Evolutionary conservation across 2,797 vertebrate species (phyloP), one percentile per base, ranked within the genome.

Genomic region (Hapalemur alaotrensis): DNA sequence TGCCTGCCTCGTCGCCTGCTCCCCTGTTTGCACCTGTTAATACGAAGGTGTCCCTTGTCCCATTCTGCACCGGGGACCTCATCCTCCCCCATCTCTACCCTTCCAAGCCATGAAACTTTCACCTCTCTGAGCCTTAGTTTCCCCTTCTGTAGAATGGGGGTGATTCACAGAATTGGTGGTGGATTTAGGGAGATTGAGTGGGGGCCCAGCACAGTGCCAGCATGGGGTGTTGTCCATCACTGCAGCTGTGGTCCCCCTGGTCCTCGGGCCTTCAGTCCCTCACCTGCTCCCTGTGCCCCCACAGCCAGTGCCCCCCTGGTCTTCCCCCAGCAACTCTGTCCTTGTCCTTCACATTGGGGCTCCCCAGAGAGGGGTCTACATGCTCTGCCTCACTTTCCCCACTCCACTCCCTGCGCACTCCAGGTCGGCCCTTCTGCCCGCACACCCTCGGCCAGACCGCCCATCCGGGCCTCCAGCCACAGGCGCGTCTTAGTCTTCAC

Each of bases 81-180:
- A 4, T 32, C 3, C 18, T 84, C 30, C 8, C 11, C 41, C 23
- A 23, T 23, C 73, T 43, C 50, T 20, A 30, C 50, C 41, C n/a
- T 81, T 54, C 43, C 79, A 20, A 0, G 1, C 52, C 5, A 6
- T 10, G 43, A 70, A 13, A 38, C 30, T 63, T 25, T 5, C 23
- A 4, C 46, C 30, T 32, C 54, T 54, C 72, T 5, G 65, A 75
- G 80, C 91, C 95, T 75, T 22, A 35, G 75, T 59, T 78, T 69
- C 50, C 61, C n/a, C 63, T 25, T 61, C 59, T n/a, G 63, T 6
- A 38, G 76, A 63, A 48, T 2, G 46, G 69, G 72, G 5, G 3
- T 1, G 50, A 30, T 12, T 15, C 3, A 7, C 8, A 13, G 25
- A 59, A 28, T 4, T 0, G 22, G 22, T 1, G 7, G 38, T 1